Percentiles rank a stretch among this genome's conserved stretches.
Conservation (phyloP, 2,113 vertebrate genomes). For the Isichthys henryi region DNA sequence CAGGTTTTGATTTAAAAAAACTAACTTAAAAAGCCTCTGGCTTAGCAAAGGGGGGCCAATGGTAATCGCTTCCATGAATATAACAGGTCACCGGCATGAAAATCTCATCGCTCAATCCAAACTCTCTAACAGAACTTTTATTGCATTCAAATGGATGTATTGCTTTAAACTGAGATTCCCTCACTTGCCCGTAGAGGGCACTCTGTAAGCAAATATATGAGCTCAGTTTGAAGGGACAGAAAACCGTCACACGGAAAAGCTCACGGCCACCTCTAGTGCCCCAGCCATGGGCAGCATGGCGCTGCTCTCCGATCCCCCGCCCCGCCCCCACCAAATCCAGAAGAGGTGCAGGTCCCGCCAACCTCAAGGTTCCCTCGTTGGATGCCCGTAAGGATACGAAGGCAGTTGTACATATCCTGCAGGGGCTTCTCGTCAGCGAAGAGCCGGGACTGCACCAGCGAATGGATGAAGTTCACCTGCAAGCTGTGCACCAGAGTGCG, state of each 20-base stretch:
- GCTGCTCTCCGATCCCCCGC: background rate
- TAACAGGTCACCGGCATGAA: background rate
- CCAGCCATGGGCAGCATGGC: background rate
- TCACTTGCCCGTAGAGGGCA: background rate
- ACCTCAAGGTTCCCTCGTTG: background rate
- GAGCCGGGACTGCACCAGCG: constrained; percentile 90
- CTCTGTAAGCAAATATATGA: background rate
- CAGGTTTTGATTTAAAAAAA: background rate
- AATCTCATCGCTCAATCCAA: background rate
- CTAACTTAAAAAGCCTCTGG: background rate
- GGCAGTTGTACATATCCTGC: constrained; percentile 97
- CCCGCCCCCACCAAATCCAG: background rate
- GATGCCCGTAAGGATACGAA: constrained; percentile 81
- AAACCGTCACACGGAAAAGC: background rate
- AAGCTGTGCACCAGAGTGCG: constrained; percentile 90
- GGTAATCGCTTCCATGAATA: background rate
- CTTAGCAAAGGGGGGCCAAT: background rate
- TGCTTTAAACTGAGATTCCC: background rate
- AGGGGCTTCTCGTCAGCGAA: constrained; percentile 96
- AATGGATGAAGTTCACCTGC: constrained; percentile 96
- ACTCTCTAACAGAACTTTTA: background rate
- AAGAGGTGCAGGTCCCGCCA: background rate
- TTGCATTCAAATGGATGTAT: background rate
- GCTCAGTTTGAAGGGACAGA: too few relatives aligned
- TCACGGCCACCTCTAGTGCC: background rate